Conservation (phyloP, 2,797 vertebrate genomes). For the Hypotaenidia okinawae region DNA sequence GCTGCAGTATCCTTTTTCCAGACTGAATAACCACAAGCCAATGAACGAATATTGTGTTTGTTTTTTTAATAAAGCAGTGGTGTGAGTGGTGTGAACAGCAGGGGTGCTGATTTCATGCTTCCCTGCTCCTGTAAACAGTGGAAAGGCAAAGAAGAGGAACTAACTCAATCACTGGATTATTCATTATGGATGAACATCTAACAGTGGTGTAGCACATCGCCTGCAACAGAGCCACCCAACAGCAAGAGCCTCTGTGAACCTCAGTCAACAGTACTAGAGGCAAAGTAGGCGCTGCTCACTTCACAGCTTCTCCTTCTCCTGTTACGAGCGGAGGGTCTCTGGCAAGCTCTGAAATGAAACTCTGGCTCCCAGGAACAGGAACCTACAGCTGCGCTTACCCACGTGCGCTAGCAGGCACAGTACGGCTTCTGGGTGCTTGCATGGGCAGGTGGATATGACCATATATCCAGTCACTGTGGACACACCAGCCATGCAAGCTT, state of each 20-base stretch:
- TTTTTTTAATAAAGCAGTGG: conserved; percentile 55
- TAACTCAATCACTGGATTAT: conserved; percentile 56
- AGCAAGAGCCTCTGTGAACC: neutral
- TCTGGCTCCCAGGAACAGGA: neutral
- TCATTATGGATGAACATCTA: conserved; percentile 64
- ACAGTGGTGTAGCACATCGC: neutral
- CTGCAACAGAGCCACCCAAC: neutral
- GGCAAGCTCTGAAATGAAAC: neutral
- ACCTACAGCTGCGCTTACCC: neutral
- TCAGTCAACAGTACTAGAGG: neutral
- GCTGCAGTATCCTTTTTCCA: conserved; percentile 78
- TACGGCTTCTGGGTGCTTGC: neutral
- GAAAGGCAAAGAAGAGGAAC: conserved; percentile 55
- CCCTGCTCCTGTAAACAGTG: conserved; percentile 61
- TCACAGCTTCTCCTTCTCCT: neutral
- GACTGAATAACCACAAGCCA: conserved; percentile 72
- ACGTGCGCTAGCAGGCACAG: neutral
- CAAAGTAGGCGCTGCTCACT: neutral
- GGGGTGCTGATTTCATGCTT: conserved; percentile 40
- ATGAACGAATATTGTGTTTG: conserved; percentile 41
- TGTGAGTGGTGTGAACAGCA: conserved; percentile 34
- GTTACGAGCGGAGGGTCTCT: neutral
- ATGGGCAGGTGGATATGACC: neutral
- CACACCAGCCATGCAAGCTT: neutral
- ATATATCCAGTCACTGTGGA: neutral